phyloP scores from a whole-genome alignment of 2,797 vertebrate species.

The Anomalospiza imberbis region DNA sequence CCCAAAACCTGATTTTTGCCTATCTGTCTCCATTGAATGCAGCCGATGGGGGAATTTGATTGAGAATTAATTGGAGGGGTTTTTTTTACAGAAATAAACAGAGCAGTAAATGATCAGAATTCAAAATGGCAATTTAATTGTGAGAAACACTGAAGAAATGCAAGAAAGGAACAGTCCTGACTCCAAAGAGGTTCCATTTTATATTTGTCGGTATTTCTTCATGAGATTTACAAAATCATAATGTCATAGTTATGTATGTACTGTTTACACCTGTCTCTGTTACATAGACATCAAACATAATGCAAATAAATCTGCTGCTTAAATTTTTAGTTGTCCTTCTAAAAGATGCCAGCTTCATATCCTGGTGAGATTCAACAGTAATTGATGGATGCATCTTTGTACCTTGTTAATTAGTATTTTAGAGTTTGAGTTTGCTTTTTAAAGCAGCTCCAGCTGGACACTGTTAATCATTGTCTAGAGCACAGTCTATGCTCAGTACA shows the following conservation, averaged over 20 bases:
- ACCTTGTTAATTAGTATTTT: conserved; percentile 27
- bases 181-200: neutral
- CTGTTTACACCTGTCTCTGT: neutral
- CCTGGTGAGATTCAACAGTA: neutral
- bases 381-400: conserved; percentile 12
- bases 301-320: neutral
- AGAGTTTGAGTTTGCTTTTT: conserved; percentile 37
- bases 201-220: neutral
- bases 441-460: conserved; percentile 27
- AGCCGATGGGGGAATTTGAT: neutral
- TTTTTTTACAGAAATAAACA: neutral
- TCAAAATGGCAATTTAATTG: neutral
- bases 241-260: neutral
- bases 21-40: neutral
- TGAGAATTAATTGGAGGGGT: neutral
- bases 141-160: neutral
- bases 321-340: neutral
- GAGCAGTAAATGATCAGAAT: neutral
- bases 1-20: neutral
- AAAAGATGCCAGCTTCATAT: neutral
- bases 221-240: neutral
- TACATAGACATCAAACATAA: neutral
- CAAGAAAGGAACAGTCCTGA: neutral
- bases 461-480: conserved; percentile 3
- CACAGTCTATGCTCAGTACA: neutral